Base-by-base conservation (phyloP, 2,113 vertebrate genomes). In the Patagioenas fasciata region DNA sequence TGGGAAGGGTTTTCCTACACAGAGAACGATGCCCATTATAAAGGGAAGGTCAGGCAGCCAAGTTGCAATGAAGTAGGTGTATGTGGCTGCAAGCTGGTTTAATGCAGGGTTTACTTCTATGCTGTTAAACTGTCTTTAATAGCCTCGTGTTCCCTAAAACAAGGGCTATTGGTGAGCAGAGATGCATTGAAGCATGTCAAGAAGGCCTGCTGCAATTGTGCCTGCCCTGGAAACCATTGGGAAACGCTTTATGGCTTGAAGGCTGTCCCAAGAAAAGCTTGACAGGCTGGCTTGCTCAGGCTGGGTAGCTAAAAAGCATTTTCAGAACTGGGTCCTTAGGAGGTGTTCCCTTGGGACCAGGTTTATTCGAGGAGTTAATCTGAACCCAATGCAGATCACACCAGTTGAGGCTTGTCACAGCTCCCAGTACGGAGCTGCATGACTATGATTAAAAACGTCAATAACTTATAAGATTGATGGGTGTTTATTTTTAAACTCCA, bases 1-100 rank as follows among this genome's bases (percentile, higher is more conserved):
- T 96, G 83, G 90, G 95, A 94, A 93, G 73, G 69, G 18, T 64
- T 94, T 89, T 85, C 64, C 77, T 95, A 69, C 79, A 77, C 50
- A 75, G 89, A 80, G 65, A 83, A 91, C 13, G 81, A 88, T 77
- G 70, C 51, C 40, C 69, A 66, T 97, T 96, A 94, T 75, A 51
- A 9, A 80, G 88, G 54, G 87, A 89, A 93, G 65, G 79, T 48
- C 38, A 54, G 58, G 66, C 65, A 93, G 87, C 51, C 2, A 1
- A 88, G 36, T n/a, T 89, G 75, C 89, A 85, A 9, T 80, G 82
- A 84, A 53, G 21, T 28, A 85, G 84, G 85, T 0, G 2, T 34
- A 18, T 65, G 40, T 66, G 78, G 77, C 73, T 92, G 75, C 80
- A 82, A 17, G 79, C 66, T 74, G 84, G 50, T 80, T 93, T 91